phyloP scores from a whole-genome alignment of 2,888 invertebrate genomes.

The Xanthorhoe spadicearia region DNA sequence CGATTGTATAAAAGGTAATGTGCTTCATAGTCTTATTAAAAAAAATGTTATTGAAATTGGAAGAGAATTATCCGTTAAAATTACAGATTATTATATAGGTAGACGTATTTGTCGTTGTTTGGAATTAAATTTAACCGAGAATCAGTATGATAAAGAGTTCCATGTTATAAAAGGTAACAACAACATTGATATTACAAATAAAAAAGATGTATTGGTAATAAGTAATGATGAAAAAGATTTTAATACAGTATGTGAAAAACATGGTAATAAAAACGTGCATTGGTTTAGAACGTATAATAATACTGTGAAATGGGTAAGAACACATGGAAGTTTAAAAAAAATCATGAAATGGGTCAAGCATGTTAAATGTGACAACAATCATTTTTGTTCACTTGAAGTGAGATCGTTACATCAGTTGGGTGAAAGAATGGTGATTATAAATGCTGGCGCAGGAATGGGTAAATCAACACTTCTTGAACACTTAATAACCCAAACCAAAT shows the following conservation, averaged over 20 bases:
- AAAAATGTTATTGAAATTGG: slow-evolving; percentile 14
- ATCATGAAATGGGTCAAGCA: slow-evolving; percentile 3
- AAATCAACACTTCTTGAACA: slow-evolving; percentile 46
- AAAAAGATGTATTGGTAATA: slow-evolving; percentile 19
- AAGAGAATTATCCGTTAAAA: not conserved
- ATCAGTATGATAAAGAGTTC: slow-evolving; percentile 8
- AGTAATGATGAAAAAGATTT: slow-evolving; percentile 5
- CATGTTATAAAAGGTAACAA: slow-evolving; percentile 5
- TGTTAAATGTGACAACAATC: slow-evolving; percentile 3
- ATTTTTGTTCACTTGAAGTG: slow-evolving; percentile 12
- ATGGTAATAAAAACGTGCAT: slow-evolving; percentile 12
- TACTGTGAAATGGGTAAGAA: slow-evolving; percentile 12
- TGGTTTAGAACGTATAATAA: slow-evolving; percentile 11
- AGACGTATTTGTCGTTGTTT: slow-evolving; percentile 16
- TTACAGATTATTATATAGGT: slow-evolving; percentile 6
- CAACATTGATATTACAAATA: not conserved
- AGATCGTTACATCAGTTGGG: slow-evolving; percentile 14
- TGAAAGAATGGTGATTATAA: slow-evolving; percentile 42
- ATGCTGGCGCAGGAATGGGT: slow-evolving; percentile 46
- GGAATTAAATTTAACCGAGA: not conserved
- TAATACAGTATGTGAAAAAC: slow-evolving; percentile 2
- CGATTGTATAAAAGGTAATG: slow-evolving; percentile 6
- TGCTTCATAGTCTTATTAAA: slow-evolving; percentile 11
- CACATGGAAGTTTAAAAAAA: slow-evolving; percentile 12
- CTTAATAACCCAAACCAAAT: slow-evolving; percentile 43